Evolutionary conservation across 2,113 vertebrate species (phyloP), one percentile per base, ranked within the genome.

Genomic region (Proteles cristata): DNA sequence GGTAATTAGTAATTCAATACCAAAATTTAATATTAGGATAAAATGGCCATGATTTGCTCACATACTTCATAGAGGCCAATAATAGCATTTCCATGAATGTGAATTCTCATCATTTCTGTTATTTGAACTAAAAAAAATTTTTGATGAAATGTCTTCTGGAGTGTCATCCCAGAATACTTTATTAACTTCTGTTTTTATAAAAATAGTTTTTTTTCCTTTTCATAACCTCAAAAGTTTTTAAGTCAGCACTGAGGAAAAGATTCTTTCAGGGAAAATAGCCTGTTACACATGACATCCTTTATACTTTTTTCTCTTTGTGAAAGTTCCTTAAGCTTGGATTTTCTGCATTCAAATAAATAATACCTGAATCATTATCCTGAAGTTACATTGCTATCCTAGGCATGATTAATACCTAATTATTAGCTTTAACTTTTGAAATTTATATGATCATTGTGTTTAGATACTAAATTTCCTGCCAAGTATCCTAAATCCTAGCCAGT

Each of bases 1-100:
- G 96, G 69, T 98, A 97, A 98, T 98, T 98, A 98, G 94, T 97
- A 98, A 97, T 90, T 97, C 93, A 98, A 95, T 94, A 94, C 15
- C 97, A 88, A 98, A 98, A 97, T 97, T 97, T 97, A 89, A 88
- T 98, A 80, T 97, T 98, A 96, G 88, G 97, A 93, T 90, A 98
- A 69, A 97, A 97, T 96, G 94, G 96, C 68, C 65, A 79, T 96
- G 69, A 94, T 97, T 97, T 97, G 26, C 96, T 96, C 39, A 43
- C 97, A 4, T 97, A 97, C 77, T 88, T 98, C 96, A 95, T 69
- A 97, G 93, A 96, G 33, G 89, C 84, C 3, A 90, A 25, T 94
- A 88, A 81, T 86, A 98, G 90, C 81, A 97, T 84, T 95, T 33
- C 26, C 80, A 28, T 66, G 77, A 96, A 97, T 92, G 96, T 86